Evolutionary conservation across 2,888 invertebrate species (phyloP).

Genomic region (Colostygia pectinataria): DNA sequence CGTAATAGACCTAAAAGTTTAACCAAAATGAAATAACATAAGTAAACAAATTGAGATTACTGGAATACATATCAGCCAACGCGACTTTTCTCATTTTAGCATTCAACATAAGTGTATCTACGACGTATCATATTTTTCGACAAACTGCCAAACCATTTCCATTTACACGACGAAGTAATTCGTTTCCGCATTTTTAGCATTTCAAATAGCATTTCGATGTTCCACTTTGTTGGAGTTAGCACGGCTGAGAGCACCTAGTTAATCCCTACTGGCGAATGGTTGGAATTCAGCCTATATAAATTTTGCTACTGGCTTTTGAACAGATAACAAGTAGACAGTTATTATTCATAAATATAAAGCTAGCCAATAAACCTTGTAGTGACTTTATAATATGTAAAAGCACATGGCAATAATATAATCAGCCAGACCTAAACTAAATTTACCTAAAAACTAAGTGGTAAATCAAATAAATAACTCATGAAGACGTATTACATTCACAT

Average conservation of each 20-base stretch:
- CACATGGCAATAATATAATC: too few species aligned
- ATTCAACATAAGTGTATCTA: conserved; percentile 5
- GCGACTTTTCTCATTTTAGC: conserved; percentile 6
- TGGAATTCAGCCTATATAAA: conserved; percentile 33
- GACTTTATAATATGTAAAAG: too few species aligned
- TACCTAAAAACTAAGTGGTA: background rate
- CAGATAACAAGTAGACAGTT: background rate
- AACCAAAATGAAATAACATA: conserved; percentile 1
- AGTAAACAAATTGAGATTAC: conserved; percentile 9
- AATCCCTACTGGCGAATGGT: conserved; percentile 47
- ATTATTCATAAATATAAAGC: background rate
- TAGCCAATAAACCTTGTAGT: background rate
- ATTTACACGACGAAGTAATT: conserved; percentile 37
- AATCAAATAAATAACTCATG: too few species aligned
- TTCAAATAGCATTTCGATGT: conserved; percentile 63
- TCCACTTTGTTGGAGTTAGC: conserved; percentile 51
- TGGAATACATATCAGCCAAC: background rate
- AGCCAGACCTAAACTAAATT: too few species aligned
- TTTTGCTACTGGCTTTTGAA: conserved; percentile 2
- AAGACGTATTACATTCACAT: too few species aligned
- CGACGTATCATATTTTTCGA: conserved; percentile 13
- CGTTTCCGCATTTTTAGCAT: conserved; percentile 54
- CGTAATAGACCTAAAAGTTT: background rate
- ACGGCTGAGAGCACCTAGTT: conserved; percentile 45
- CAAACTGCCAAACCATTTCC: conserved; percentile 30